phyloP scores from a whole-genome alignment of 2,113 vertebrate species.

The Actinemys pallida region DNA sequence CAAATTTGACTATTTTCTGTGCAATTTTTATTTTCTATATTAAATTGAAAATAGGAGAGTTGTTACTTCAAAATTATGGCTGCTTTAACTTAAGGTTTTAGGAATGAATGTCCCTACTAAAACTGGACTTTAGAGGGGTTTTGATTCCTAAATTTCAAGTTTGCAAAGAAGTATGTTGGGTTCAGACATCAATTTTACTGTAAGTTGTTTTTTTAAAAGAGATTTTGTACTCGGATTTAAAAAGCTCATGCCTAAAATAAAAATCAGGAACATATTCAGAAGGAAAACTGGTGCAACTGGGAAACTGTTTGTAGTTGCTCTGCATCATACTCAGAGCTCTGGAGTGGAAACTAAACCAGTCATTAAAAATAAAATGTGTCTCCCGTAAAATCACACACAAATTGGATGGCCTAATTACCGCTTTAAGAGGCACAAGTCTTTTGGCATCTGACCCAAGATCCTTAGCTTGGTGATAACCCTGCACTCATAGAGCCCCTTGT shows the following conservation, averaged over 20 bases:
- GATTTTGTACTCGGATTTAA: background rate
- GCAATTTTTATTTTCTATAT: slow-evolving; percentile 58
- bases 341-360: slow-evolving; percentile 35
- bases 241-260: slow-evolving; percentile 11
- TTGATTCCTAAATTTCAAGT: background rate
- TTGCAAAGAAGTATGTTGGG: slow-evolving; percentile 19
- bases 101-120: background rate
- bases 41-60: slow-evolving; percentile 38
- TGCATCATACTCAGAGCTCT: slow-evolving; percentile 12
- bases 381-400: background rate
- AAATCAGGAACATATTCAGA: slow-evolving; percentile 58
- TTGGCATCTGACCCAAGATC: slow-evolving; percentile 28
- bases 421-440: background rate
- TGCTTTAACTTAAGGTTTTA: slow-evolving; percentile 42
- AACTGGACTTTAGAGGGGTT: background rate
- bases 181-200: background rate
- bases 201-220: background rate
- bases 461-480: slow-evolving; percentile 17
- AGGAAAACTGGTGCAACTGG: background rate
- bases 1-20: background rate
- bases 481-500: slow-evolving; percentile 4
- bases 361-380: background rate
- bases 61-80: slow-evolving; percentile 6
- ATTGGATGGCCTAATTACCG: background rate
- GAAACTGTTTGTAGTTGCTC: background rate